Conservation (phyloP, 2,797 vertebrate species). For the Parotocinclus haroldoi region DNA sequence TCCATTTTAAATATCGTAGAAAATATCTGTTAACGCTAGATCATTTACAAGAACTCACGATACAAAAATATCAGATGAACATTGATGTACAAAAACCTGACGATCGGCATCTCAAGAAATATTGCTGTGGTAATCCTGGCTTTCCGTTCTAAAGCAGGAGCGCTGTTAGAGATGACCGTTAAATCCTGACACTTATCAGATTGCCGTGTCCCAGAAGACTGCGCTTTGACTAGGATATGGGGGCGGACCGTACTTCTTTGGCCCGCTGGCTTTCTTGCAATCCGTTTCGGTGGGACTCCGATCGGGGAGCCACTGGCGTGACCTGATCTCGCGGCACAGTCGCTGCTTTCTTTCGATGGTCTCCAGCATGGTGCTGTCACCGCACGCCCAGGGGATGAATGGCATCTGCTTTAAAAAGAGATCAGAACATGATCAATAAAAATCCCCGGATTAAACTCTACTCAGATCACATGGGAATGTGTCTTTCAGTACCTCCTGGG, state of each 20-base stretch:
- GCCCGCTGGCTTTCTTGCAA: conserved; percentile 85
- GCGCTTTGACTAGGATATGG: conserved; percentile 93
- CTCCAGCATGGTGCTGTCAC: conserved; percentile 96
- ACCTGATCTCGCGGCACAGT: conserved; percentile 94
- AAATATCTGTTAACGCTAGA: conserved; percentile 80
- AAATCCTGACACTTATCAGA: conserved; percentile 72
- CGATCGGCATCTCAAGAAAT: conserved; percentile 76
- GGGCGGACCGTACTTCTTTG: conserved; percentile 91
- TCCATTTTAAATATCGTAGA: conserved; percentile 68
- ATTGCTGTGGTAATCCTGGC: conserved; percentile 75
- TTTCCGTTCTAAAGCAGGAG: background rate
- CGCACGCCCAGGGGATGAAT: conserved; percentile 93
- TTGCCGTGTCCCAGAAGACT: conserved; percentile 98
- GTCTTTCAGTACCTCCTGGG: conserved; percentile 65
- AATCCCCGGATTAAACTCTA: too few species aligned
- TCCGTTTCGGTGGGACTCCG: conserved; percentile 91
- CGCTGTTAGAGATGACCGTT: conserved; percentile 17
- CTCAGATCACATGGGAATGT: too few species aligned
- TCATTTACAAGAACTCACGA: conserved; percentile 77
- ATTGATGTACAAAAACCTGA: conserved; percentile 75
- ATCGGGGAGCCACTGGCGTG: conserved; percentile 83
- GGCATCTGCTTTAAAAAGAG: conserved; percentile 73
- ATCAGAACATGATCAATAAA: background rate
- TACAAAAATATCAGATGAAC: conserved; percentile 84
- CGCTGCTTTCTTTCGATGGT: conserved; percentile 97